Conservation (phyloP, 2,888 invertebrate genomes). For the Leptopilina myrica region DNA sequence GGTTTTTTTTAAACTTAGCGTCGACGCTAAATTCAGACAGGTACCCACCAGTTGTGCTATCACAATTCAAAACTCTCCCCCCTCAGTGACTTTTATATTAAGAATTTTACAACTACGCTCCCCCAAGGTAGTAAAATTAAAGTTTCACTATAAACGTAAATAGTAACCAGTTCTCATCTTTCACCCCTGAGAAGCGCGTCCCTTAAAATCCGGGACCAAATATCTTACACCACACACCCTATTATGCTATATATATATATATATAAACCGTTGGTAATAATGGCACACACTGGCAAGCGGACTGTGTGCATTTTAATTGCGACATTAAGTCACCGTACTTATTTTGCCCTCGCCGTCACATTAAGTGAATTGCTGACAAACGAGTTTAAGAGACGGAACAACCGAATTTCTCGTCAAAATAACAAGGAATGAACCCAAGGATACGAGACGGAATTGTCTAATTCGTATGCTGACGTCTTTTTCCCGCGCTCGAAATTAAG, state of each 20-base stretch:
- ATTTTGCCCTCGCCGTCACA: conserved; percentile 57
- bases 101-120: too few relatives aligned
- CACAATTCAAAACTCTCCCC: too few relatives aligned
- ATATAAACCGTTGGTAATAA: conserved; percentile 55
- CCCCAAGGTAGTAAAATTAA: too few relatives aligned
- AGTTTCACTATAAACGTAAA: conserved; percentile 40
- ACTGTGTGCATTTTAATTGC: conserved; percentile 72
- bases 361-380: conserved; percentile 45
- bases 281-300: conserved; percentile 62
- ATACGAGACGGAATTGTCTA: conserved; percentile 5
- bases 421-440: conserved; percentile 19
- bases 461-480: conserved; percentile 26
- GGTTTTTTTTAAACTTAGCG: too few relatives aligned
- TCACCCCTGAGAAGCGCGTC: conserved; percentile 53
- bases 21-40: too few relatives aligned
- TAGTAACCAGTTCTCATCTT: conserved; percentile 54
- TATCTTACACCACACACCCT: conserved; percentile 43
- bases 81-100: too few relatives aligned
- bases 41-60: too few relatives aligned
- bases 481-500: not conserved
- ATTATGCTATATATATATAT: conserved; percentile 60
- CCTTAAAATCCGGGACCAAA: conserved; percentile 54
- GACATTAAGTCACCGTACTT: conserved; percentile 65
- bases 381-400: conserved; percentile 44
- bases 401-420: conserved; percentile 47